Base-by-base conservation (phyloP, 2,113 vertebrate species). In the Oncorhynchus gorbuscha region DNA sequence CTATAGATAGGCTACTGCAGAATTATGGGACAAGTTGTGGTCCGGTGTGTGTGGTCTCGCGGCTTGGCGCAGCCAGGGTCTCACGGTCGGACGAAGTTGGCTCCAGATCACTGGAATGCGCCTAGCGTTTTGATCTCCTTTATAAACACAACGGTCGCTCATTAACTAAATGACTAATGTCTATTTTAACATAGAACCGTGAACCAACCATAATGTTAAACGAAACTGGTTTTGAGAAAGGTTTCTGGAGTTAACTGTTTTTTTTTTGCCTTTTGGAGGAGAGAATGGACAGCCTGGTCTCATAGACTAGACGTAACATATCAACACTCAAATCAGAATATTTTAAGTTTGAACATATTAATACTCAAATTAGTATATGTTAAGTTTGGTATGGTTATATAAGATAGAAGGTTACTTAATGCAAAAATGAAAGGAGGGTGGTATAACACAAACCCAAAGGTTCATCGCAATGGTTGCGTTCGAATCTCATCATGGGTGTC, bases 41-140 rank as follows among this genome's bases (percentile, higher is more conserved):
- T 76, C 11, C 26, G 48, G 32, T 77, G 80, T 78, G 79, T 77
- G 82, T 92, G 90, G 90, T 90, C 90, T 88, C 80, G 84, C 80
- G 82, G 86, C 86, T 45, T 45, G 39, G 85, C 84, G 82, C 89
- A 85, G 84, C 87, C 86, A 66, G 22, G 39, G 39, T 28, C 16
- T 28, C 71, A 45, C 71, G 81, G 83, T 73, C 79, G 18, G 72
- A 6, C 74, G 18, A 48, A 49, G 58, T 69, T 48, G 68, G 48
- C 66, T 20, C 66, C 14, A 39, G 66, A 68, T 35, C 66, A 68
- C 66, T 35, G 66, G 66, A 68, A 68, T 20, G 68, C 5, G 8
- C 13, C 11, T 18, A 1, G 20, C 22, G 69, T 70, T 49, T 30
- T n/a, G 26, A 12, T 70, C 9, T 70, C 30, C 39, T 69, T 49